phyloP scores from a whole-genome alignment of 2,113 vertebrate genomes.

The Poeciliopsis turrubarensis region DNA sequence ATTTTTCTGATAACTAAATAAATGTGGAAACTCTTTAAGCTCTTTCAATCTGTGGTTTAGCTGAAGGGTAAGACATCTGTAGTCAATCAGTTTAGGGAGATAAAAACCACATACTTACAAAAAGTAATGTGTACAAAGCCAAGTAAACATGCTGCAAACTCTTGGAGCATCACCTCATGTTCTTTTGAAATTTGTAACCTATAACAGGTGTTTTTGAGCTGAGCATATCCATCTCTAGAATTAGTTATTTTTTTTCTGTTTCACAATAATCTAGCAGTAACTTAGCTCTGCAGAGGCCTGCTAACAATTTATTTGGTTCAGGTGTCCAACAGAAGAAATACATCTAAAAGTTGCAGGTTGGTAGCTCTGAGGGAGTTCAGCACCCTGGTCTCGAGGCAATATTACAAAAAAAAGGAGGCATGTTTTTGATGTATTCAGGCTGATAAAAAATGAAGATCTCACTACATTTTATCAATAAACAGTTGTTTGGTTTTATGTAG shows the following conservation, averaged over 20 bases:
- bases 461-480: too few relatives aligned
- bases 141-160: not conserved
- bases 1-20: not conserved
- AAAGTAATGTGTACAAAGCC: not conserved
- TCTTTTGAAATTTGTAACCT: not conserved
- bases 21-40: not conserved
- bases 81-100: too few relatives aligned
- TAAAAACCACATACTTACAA: too few relatives aligned
- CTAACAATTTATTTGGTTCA: too few relatives aligned
- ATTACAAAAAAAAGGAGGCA: not conserved
- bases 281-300: too few relatives aligned
- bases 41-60: too few relatives aligned
- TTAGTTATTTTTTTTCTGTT: not conserved
- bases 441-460: too few relatives aligned
- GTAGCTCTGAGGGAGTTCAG: too few relatives aligned
- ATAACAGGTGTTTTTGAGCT: not conserved
- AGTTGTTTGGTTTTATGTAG: too few relatives aligned
- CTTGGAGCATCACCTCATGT: not conserved
- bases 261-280: not conserved
- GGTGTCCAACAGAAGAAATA: too few relatives aligned
- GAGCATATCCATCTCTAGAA: not conserved
- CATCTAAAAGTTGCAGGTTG: too few relatives aligned
- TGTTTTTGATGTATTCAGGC: not conserved
- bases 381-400: not conserved
- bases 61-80: too few relatives aligned